phyloP scores from a whole-genome alignment of 2,797 vertebrate genomes.

The Notolabrus celidotus region DNA sequence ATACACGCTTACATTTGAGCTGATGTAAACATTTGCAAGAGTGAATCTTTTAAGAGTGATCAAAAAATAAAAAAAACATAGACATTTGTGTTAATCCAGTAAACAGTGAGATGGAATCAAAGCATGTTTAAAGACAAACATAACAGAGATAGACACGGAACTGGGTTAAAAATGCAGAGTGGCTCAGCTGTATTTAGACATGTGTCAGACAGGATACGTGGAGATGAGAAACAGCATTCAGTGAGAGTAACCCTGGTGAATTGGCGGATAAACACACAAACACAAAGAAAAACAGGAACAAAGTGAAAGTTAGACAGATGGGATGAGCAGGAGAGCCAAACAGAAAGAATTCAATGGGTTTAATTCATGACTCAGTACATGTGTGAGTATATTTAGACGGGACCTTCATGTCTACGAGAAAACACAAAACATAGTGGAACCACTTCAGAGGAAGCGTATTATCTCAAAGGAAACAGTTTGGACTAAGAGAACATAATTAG shows the following conservation, averaged over 20 bases:
- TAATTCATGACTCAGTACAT: neutral
- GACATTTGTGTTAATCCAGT: slow-evolving; percentile 6
- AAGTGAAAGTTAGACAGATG: slow-evolving; percentile 11
- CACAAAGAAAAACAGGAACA: slow-evolving; percentile 42
- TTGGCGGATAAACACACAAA: slow-evolving; percentile 42
- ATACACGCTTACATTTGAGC: neutral
- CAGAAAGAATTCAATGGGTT: slow-evolving; percentile 2
- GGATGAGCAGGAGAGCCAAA: neutral
- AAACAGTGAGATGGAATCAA: neutral
- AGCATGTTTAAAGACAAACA: slow-evolving; percentile 14
- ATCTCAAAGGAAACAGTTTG: neutral
- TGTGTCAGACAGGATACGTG: slow-evolving; percentile 65
- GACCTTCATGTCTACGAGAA: slow-evolving; percentile 4
- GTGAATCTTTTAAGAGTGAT: neutral
- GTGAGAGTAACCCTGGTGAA: slow-evolving; percentile 44
- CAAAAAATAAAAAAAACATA: too few species aligned
- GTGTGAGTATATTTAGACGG: neutral
- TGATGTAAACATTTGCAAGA: neutral
- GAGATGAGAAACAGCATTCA: slow-evolving; percentile 63
- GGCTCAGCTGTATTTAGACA: slow-evolving; percentile 68
- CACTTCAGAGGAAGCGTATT: neutral
- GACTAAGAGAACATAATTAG: neutral
- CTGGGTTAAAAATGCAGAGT: slow-evolving; percentile 37
- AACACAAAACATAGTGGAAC: slow-evolving; percentile 5
- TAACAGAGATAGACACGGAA: slow-evolving; percentile 35